These are phyloP conservation scores for Conger conger DNA, from an alignment of 2,113 vertebrate genomes.

Conservation along the genomic window DNA sequence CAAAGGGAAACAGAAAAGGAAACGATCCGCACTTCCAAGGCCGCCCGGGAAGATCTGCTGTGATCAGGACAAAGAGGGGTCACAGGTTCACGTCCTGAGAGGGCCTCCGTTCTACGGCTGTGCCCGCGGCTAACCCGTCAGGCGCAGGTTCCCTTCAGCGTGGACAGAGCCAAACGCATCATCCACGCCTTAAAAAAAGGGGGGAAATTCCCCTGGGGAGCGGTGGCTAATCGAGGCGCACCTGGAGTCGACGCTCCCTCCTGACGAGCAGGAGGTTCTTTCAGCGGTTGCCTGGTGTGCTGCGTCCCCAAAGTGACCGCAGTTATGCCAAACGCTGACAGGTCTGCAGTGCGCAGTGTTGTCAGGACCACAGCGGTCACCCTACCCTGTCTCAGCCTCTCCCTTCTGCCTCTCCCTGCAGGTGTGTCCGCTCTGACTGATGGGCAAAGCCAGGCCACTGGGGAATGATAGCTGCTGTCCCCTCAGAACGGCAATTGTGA, in stretches of 20 bases:
- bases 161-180: background rate
- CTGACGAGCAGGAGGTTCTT: background rate
- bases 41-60: background rate
- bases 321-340: background rate
- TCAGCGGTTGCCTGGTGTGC: too few species aligned
- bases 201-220: background rate
- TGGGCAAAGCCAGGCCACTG: background rate
- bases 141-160: background rate
- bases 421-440: background rate
- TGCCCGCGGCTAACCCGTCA: background rate
- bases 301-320: background rate
- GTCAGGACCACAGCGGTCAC: too few species aligned
- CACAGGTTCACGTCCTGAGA: background rate
- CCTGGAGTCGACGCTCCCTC: background rate
- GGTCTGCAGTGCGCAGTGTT: too few species aligned
- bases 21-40: background rate
- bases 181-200: slow-evolving; percentile 29
- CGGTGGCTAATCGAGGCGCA: background rate
- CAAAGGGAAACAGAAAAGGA: background rate
- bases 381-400: background rate
- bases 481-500: background rate
- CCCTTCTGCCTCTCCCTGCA: background rate
- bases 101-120: background rate
- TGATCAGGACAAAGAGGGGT: background rate
- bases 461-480: background rate